Base-by-base conservation (phyloP, 2,113 vertebrate genomes). In the Echinops telfairi region DNA sequence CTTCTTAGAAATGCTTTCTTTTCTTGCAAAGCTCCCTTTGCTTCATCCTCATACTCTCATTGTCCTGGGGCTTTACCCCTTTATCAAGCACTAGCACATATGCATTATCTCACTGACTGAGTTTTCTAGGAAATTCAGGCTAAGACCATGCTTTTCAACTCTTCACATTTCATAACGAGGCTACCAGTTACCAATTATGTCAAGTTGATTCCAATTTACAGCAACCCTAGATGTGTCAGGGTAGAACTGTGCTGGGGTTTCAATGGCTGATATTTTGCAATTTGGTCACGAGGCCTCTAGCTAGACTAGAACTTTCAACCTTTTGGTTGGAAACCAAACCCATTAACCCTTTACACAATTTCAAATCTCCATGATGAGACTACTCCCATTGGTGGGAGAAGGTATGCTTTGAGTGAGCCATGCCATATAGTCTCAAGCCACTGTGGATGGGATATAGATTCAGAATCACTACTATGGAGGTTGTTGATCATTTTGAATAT, bases 401-500 rank as follows among this genome's bases (percentile, higher is more conserved):
- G n/a, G 62, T 68, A 53, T 70, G 27, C 7, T 27, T 86, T 89
- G 40, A 66, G 23, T 64, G 76, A 78, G 12, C 19, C 47, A 81
- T 47, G 57, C 23, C 31, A 62, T 40, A 20, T 66, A 33, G 53
- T 33, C 15, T 31, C 31, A 57, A 73, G 53, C 22, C 20, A 36
- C 23, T 14, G 38, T 3, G 16, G 33, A 78, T 29, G 6, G 4
- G 16, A 43, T 60, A 81, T 11, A 68, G 73, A 78, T 84, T 93
- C 22, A 60, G 36, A 38, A 64, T 60, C 40, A 87, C 29, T 70
- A 57, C 22, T 71, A 38, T 70, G 14, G 31, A 27, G 10, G 89
- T 75, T n/a, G 43, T 36, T 87, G 43, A 19, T 95, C 91, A 73
- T 94, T 94, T 73, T 66, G 92, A 92, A 91, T 40, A 78, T 57